Percentiles rank a stretch among this genome's conserved stretches.
phyloP scores from a whole-genome alignment of 2,113 vertebrate genomes.

The Gracilinanus agilis region DNA sequence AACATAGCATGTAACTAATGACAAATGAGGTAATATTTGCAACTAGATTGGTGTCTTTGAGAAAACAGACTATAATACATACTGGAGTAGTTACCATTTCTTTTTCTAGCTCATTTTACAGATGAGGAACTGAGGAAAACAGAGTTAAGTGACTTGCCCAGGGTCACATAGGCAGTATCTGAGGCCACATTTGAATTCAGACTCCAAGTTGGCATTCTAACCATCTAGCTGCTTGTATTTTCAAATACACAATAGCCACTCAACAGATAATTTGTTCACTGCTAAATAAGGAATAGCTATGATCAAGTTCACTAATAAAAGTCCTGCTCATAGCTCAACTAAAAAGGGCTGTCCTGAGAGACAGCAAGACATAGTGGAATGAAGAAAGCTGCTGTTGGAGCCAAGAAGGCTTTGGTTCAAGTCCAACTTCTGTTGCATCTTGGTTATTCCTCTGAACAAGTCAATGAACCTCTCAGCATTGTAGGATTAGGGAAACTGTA shows the following conservation, averaged over 20 bases:
- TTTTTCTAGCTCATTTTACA: too few relatives aligned
- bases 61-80: not conserved
- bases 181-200: too few relatives aligned
- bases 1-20: not conserved
- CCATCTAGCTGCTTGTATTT: not conserved
- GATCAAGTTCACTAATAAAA: not conserved
- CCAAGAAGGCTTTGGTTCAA: not conserved
- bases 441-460: not conserved
- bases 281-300: not conserved
- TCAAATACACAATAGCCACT: not conserved
- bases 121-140: too few relatives aligned
- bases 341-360: not conserved
- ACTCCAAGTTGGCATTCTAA: too few relatives aligned
- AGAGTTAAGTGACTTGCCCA: too few relatives aligned
- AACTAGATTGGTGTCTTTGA: not conserved
- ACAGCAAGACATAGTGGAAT: not conserved
- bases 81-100: too few relatives aligned
- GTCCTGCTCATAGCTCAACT: not conserved
- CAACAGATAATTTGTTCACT: not conserved
- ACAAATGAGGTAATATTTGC: not conserved
- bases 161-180: too few relatives aligned
- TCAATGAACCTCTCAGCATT: not conserved
- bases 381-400: not conserved
- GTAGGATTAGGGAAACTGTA: too few relatives aligned
- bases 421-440: not conserved